Conservation (phyloP, 1,140 invertebrate genomes). For the Berghia stephanieae region DNA sequence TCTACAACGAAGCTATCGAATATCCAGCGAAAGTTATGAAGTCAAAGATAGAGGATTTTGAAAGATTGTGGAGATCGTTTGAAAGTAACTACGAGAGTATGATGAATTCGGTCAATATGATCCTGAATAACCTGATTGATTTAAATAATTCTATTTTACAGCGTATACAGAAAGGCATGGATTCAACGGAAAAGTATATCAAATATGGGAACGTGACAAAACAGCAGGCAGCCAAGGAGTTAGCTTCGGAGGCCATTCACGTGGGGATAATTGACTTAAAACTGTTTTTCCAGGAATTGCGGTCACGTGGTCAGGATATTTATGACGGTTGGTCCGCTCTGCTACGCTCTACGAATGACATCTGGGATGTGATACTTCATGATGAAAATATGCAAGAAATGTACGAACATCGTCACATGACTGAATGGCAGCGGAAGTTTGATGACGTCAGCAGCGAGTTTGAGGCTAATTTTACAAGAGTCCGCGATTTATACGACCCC, state of each 20-base stretch:
- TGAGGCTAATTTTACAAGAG: too few species aligned
- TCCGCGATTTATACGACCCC: too few species aligned
- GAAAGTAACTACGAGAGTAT: slow-evolving; percentile 22
- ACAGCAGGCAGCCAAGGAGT: slow-evolving; percentile 35
- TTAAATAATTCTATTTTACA: slow-evolving; percentile 29
- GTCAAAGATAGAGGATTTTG: slow-evolving; percentile 34
- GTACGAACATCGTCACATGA: slow-evolving; percentile 43
- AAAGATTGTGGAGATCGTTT: slow-evolving; percentile 31
- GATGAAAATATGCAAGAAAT: slow-evolving; percentile 47
- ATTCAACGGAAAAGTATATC: slow-evolving; percentile 37
- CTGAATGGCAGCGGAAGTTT: slow-evolving; percentile 38
- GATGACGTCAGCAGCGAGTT: too few species aligned
- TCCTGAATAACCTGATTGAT: slow-evolving; percentile 29
- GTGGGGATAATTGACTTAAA: slow-evolving; percentile 37
- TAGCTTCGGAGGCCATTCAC: slow-evolving; percentile 38
- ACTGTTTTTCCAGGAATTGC: slow-evolving; percentile 46
- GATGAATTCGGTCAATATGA: slow-evolving; percentile 28
- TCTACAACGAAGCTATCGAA: slow-evolving; percentile 47
- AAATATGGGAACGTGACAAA: slow-evolving; percentile 31
- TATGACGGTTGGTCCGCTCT: slow-evolving; percentile 45
- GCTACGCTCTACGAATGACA: background rate
- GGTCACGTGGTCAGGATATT: slow-evolving; percentile 45
- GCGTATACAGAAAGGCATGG: slow-evolving; percentile 24
- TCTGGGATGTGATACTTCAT: slow-evolving; percentile 45
- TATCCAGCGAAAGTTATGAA: slow-evolving; percentile 43